phyloP scores from a whole-genome alignment of 2,797 vertebrate species.

The Graptemys geographica region DNA sequence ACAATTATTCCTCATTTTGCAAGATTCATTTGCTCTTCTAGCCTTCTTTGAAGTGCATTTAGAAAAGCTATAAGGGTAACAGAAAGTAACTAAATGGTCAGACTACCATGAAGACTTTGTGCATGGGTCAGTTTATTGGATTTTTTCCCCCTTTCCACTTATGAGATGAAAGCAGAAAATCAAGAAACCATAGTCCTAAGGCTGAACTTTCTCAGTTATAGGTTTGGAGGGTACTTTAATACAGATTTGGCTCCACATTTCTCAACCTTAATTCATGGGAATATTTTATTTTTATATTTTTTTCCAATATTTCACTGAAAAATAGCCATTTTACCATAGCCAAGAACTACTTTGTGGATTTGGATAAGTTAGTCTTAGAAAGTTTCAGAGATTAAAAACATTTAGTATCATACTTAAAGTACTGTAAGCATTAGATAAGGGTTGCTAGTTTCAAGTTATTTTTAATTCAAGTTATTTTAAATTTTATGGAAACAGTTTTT shows the following conservation, averaged over 20 bases:
- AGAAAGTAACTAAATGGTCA: background rate
- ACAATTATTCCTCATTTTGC: background rate
- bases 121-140: background rate
- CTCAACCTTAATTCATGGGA: background rate
- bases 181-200: background rate
- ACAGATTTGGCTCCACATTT: background rate
- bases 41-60: background rate
- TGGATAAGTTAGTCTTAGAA: background rate
- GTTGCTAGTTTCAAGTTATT: constrained; percentile 11
- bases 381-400: constrained; percentile 17
- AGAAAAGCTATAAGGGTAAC: background rate
- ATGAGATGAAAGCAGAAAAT: background rate
- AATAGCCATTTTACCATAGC: constrained; percentile 17
- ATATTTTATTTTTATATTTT: background rate
- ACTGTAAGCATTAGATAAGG: constrained; percentile 13
- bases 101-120: background rate
- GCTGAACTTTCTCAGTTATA: background rate
- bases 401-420: constrained; percentile 13
- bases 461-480: constrained; percentile 13
- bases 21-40: background rate
- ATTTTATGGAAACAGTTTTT: background rate
- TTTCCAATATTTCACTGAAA: background rate
- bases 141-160: background rate
- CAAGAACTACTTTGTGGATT: constrained; percentile 6
- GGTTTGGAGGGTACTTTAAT: background rate